Base-by-base conservation (phyloP, 2,113 vertebrate genomes). In the Toxotes jaculatrix region DNA sequence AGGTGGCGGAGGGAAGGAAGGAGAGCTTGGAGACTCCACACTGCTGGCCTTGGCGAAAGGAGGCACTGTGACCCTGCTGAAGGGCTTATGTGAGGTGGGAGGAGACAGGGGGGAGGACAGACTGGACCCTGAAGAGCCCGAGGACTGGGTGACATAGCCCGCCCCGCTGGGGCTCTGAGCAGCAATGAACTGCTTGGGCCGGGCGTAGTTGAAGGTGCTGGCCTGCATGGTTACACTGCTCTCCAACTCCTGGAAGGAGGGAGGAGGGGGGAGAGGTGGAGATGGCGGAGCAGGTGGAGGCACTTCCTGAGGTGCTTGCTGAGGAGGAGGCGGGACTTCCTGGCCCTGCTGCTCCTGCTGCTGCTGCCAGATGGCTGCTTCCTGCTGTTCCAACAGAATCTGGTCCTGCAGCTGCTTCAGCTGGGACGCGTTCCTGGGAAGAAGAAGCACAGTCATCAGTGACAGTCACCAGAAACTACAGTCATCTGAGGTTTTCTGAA, bases 101-200 rank as follows among this genome's bases (percentile, higher is more conserved):
- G 98, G 97, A 43, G 98, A 98, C 92, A 98, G 64, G 1, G 98
- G 98, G 38, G 97, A 98, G 79, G 97, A 94, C 62, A 97, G 93
- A 84, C 95, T 96, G 85, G 97, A 98, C 51, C 95, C 95, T 3
- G 97, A 96, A 49, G 98, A 98, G 78, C 96, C 96, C 9, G 98
- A 97, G 87, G 96, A 96, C 16, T 96, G 97, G 82, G 97, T 94
- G 89, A 93, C 82, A n/a, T 94, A 97, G 83, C 95, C 94, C 2
- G 94, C 90, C 13, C 82, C 79, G 32, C 82, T 79, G 12, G 94
- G 93, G 84, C 94, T 97, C 94, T 99, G 98, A 31, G 98, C 98
- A 1, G 98, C 98, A 47, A 99, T 99, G 94, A 99, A 99, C 94
- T 99, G 98, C 92, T 99, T 99, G 89, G 98, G 98, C 61, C 98